Base-by-base conservation (phyloP, 2,888 invertebrate genomes). In the Stenodera caucasica region DNA sequence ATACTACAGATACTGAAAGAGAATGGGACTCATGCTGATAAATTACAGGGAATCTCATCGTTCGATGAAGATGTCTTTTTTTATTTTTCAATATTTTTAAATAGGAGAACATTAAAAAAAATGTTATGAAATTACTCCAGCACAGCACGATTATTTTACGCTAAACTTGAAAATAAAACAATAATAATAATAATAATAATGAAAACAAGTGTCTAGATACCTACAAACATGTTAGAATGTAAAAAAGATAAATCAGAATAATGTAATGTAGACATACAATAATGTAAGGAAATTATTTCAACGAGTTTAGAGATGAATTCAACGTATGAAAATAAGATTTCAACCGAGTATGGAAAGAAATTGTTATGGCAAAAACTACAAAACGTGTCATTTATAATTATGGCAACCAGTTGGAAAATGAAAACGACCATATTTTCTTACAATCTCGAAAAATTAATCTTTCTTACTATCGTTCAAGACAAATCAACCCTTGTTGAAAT, bases 21-120 rank as follows among this genome's bases (percentile, higher is more conserved):
- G 29, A 40, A 26, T 9, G 9, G 14, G 23, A 26, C 18, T 18
- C 45, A 40, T 23, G 55, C 14, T 33, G 55, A 55, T 55, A 55
- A 55, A 55, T 55, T 49, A 33, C 49, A 18, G 26, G 14, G 55
- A 40, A 40, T 40, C 37, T 18, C 37, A 40, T 35, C 35, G 7
- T 35, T n/a, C n/a, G n/a, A n/a, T n/a, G n/a, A n/a, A n/a, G n/a
- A n/a, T n/a, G n/a, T n/a, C n/a, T n/a, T n/a, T n/a, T n/a, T n/a
- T n/a, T n/a, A n/a, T n/a, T n/a, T n/a, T n/a, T n/a, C n/a, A n/a
- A n/a, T n/a, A n/a, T n/a, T n/a, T n/a, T n/a, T n/a, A n/a, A n/a
- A n/a, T n/a, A n/a, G n/a, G n/a, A n/a, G n/a, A n/a, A n/a, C n/a
- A n/a, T n/a, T n/a, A n/a, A n/a, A 40, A 40, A 9, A 18, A 40